Base-by-base conservation (phyloP, 2,888 invertebrate genomes). In the Erpobdella octoculata region DNA sequence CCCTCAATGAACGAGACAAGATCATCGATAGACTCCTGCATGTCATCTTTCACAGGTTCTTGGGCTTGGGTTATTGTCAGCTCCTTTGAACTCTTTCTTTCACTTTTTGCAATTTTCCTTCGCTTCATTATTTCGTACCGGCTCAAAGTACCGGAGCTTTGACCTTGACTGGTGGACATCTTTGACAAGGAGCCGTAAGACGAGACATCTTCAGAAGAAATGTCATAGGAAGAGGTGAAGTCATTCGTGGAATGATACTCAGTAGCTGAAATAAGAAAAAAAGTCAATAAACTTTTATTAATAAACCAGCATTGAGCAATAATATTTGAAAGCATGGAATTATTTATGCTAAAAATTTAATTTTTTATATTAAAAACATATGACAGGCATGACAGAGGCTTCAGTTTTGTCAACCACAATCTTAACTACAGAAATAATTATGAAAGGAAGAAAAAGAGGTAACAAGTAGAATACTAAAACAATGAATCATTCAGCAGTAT, bases 1-100 rank as follows among this genome's bases (percentile, higher is more conserved):
- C 62, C 62, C 25, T 62, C 62, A 9, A 62, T 62, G 33, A 62
- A 62, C 12, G 62, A 62, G 18, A 62, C 62, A n/a, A 62, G 35
- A 8, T 31, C n/a, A 28, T 62, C 62, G 18, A 62, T 62, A 28
- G 62, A 35, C 18, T 62, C 31, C 62, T 62, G 62, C 5, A 35
- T 31, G 4, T 62, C 33, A 28, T 31, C 31, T 33, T 62, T n/a
- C 46, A n/a, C n/a, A n/a, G n/a, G n/a, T 53, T 28, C 28, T 21
- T 53, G n/a, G 5, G 53, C 53, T 6, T 25, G 8, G 25, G 62
- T 35, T 35, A n/a, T n/a, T 15, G 62, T 28, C 15, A n/a, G 31
- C 28, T 62, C 62, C n/a, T 62, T 53, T 21, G 8, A n/a, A 28
- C 53, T 21, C 18, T 53, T 62, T 62, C 18, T 62, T 31, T 62